Conservation (phyloP, 2,888 invertebrate genomes). For the Lordiphosa andalusiaca region DNA sequence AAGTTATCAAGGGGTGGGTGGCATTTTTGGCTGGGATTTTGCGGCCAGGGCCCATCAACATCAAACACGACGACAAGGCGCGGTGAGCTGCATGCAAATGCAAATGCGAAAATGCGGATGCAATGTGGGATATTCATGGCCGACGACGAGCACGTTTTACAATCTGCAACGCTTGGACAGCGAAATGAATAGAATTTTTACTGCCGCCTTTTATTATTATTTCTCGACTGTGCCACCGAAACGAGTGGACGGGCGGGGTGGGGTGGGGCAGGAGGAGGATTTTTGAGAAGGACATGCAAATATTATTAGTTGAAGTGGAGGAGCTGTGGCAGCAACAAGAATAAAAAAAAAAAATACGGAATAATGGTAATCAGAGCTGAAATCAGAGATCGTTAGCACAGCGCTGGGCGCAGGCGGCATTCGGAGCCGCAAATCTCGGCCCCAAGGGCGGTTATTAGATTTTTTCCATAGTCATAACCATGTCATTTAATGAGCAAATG, state of each 20-base stretch:
- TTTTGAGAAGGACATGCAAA: conserved; percentile 43
- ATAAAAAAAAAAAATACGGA: conserved; percentile 15
- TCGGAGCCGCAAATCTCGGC: conserved; percentile 14
- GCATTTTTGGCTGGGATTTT: conserved; percentile 7
- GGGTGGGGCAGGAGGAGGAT: background rate
- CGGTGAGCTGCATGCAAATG: conserved; percentile 61
- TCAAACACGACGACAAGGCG: conserved; percentile 38
- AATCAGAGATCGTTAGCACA: conserved; percentile 63
- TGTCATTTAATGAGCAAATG: conserved; percentile 38
- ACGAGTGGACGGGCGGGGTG: background rate
- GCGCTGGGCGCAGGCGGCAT: conserved; percentile 34
- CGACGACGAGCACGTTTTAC: conserved; percentile 58
- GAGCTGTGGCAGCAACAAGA: conserved; percentile 19
- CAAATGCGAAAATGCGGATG: conserved; percentile 32
- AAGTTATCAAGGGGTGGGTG: conserved; percentile 36
- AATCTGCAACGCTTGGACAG: conserved; percentile 72
- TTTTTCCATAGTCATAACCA: conserved; percentile 28
- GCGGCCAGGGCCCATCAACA: conserved; percentile 42
- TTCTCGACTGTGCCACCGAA: conserved; percentile 17
- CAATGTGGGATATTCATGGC: conserved; percentile 29
- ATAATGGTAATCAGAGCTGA: conserved; percentile 52
- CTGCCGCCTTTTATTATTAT: conserved; percentile 66
- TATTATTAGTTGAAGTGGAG: conserved; percentile 60
- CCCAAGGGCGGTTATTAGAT: conserved; percentile 23
- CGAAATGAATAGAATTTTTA: conserved; percentile 76